Base-by-base conservation (phyloP, 1,140 invertebrate genomes). In the Macrotrachela quadricornifera region DNA sequence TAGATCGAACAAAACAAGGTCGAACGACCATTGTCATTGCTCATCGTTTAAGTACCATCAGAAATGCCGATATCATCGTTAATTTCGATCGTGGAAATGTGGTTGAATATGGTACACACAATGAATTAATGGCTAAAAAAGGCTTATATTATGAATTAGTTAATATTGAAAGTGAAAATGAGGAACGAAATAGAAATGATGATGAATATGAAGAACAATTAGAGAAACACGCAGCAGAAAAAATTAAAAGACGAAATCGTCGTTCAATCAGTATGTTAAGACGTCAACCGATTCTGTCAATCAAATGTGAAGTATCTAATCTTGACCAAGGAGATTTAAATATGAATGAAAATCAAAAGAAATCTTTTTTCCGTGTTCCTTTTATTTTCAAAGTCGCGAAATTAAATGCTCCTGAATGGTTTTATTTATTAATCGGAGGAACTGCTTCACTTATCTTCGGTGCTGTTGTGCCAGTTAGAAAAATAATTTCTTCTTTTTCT, bases 41-140 rank as follows among this genome's bases (percentile, higher is more conserved):
- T n/a, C 68, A 70, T 53, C 60, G 70, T 37, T 69, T 94, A 15
- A 91, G 86, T 0, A 95, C 88, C 0, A 79, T 95, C 55, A 83
- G 88, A 58, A 80, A 90, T 65, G 85, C 85, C 0, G 82, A 94
- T 70, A 80, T 85, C 66, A 94, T 94, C 57, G 68, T 91, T 2
- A 87, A 91, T 0, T 67, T 94, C 10, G 79, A 81, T 61, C 81
- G 90, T 1, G 88, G 88, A 12, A 77, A 79, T 66, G 85, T 94
- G 58, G 76, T 83, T 15, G 88, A 95, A 68, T 72, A 81, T 38
- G 88, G 87, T 11, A 50, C 41, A 10, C 54, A 55, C 21, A 48
- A 50, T 21, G 48, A 55, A 51, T 41, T 55, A 15, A 46, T 55
- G 48, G n/a, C 8, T 4, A 50, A 46, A 40, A 18, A 50, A 46